A percentile compares a stretch with the other conserved stretches of the same genome.
Evolutionary conservation across 2,113 vertebrate species (phyloP).

Genomic region (Triplophysa rosa): DNA sequence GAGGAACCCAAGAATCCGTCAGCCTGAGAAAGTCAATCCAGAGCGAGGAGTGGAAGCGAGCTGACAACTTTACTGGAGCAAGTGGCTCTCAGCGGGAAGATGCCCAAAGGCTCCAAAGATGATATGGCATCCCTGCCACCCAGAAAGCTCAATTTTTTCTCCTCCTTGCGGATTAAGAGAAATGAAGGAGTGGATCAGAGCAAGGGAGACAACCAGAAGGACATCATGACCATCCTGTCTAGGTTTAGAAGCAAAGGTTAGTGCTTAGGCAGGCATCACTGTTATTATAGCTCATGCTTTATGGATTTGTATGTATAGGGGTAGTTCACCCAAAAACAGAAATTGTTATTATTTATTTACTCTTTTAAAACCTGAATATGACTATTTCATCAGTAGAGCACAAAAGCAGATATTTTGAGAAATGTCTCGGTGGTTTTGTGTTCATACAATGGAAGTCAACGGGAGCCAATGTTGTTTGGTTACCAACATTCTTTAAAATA

Average conservation of each 20-base stretch:
- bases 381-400: too few relatives aligned
- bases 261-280: background rate
- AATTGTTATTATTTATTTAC: too few relatives aligned
- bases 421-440: too few relatives aligned
- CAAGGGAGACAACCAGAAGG: constrained; percentile 56
- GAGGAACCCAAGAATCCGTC: background rate
- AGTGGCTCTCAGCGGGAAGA: constrained; percentile 60
- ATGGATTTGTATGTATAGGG: too few relatives aligned
- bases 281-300: background rate
- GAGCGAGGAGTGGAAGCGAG: constrained; percentile 50
- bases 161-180: constrained; percentile 72
- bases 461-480: too few relatives aligned
- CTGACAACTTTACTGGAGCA: constrained; percentile 69
- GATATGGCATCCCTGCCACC: constrained; percentile 52
- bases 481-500: constrained; percentile 6
- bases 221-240: constrained; percentile 68
- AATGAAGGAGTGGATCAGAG: constrained; percentile 26
- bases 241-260: constrained; percentile 72
- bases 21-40: constrained; percentile 35
- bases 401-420: too few relatives aligned
- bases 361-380: too few relatives aligned
- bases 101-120: constrained; percentile 50
- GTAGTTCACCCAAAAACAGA: too few relatives aligned
- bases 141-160: constrained; percentile 70
- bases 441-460: too few relatives aligned